Percentiles rank a stretch among this genome's conserved stretches.
phyloP scores from a whole-genome alignment of 1,140 invertebrate species.

The Amphibalanus amphitrite region DNA sequence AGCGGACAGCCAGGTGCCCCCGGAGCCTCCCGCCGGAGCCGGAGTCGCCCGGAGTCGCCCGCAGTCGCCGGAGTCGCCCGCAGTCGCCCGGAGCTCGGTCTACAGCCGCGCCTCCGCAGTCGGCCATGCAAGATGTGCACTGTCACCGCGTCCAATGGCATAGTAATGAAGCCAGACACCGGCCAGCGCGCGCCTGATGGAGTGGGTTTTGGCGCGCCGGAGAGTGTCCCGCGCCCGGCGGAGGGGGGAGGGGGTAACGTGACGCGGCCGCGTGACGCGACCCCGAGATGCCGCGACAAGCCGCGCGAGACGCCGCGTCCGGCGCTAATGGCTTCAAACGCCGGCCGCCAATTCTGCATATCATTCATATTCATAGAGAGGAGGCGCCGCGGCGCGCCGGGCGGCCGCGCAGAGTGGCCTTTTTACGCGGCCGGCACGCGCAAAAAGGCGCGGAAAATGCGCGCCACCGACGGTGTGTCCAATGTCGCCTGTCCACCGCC shows the following conservation, averaged over 20 bases:
- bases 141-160: not conserved
- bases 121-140: not conserved
- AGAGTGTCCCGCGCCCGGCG: too few species aligned
- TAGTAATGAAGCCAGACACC: not conserved
- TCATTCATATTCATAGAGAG: not conserved
- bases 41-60: too few species aligned
- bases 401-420: not conserved
- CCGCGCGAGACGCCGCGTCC: not conserved
- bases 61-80: too few species aligned
- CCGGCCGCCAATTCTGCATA: not conserved
- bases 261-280: too few species aligned
- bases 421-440: not conserved
- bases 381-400: too few species aligned
- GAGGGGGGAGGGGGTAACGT: too few species aligned
- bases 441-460: not conserved
- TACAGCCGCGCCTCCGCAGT: too few species aligned
- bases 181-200: not conserved
- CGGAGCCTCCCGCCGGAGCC: too few species aligned
- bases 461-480: not conserved
- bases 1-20: too few species aligned
- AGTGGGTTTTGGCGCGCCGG: not conserved
- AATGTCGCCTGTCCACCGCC: not conserved
- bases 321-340: not conserved
- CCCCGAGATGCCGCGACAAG: not conserved
- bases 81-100: too few species aligned